These are phyloP conservation scores for Tipula unca DNA, from an alignment of 2,888 invertebrate genomes.

Conservation along the genomic window DNA sequence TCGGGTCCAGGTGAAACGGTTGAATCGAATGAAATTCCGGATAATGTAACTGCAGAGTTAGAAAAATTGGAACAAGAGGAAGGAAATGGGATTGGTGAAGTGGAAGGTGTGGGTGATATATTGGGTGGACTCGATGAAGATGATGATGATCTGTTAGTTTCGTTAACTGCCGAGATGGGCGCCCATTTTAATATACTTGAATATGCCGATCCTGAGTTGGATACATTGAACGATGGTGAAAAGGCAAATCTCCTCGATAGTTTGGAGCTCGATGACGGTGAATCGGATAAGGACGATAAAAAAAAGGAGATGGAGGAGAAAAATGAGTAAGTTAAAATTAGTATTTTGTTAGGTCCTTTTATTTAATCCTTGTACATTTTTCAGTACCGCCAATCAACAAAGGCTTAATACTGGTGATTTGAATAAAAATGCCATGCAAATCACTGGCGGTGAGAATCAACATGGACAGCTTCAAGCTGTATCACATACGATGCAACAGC, in stretches of 20 bases:
- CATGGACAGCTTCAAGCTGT: not conserved
- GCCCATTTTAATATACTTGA: slow-evolving; percentile 92
- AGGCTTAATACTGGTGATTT: not conserved
- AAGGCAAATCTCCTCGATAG: slow-evolving; percentile 82
- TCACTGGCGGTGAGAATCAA: not conserved
- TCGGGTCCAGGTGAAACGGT: slow-evolving; percentile 27
- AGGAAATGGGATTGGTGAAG: slow-evolving; percentile 50
- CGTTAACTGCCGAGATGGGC: slow-evolving; percentile 73
- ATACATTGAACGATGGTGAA: slow-evolving; percentile 65
- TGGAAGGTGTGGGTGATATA: slow-evolving; percentile 67
- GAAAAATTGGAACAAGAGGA: slow-evolving; percentile 60
- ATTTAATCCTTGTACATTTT: not conserved
- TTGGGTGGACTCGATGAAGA: slow-evolving; percentile 76
- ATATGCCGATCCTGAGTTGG: slow-evolving; percentile 90
- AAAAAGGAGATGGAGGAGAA: slow-evolving; percentile 34
- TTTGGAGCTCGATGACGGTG: slow-evolving; percentile 70
- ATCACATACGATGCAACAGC: not conserved
- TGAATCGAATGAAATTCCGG: slow-evolving; percentile 48
- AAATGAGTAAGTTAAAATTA: slow-evolving; percentile 17
- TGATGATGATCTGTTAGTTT: slow-evolving; percentile 64
- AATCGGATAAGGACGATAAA: slow-evolving; percentile 57
- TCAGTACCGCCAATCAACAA: not conserved
- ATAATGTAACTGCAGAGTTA: slow-evolving; percentile 57
- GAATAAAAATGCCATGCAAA: not conserved
- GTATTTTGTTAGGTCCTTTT: not conserved